A percentile compares a stretch with the other conserved stretches of the same genome.
phyloP scores from a whole-genome alignment of 2,888 invertebrate species.

The Allophyes oxyacanthae region DNA sequence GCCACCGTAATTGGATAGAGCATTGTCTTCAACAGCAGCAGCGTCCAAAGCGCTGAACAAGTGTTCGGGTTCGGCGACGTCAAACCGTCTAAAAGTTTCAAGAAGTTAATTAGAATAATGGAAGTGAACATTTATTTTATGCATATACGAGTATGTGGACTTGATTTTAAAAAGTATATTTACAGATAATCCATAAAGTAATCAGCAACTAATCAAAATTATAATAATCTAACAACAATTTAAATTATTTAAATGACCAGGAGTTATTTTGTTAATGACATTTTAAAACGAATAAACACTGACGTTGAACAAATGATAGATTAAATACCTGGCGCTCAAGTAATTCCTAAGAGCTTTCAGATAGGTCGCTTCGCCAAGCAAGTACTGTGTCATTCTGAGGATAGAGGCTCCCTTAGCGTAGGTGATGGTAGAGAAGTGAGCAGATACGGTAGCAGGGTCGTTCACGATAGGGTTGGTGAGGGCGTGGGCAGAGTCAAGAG shows the following conservation, averaged over 20 bases:
- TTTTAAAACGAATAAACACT: no score
- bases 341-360: slow-evolving; percentile 87
- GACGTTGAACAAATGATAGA: no score
- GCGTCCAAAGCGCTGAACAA: slow-evolving; percentile 85
- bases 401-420: slow-evolving; percentile 91
- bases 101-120: no score
- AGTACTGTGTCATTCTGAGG: slow-evolving; percentile 91
- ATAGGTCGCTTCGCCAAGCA: slow-evolving; percentile 88
- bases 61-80: slow-evolving; percentile 84
- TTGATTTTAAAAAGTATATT: no score
- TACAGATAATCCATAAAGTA: no score
- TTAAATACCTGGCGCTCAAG: slow-evolving; percentile 81
- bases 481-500: slow-evolving; percentile 87
- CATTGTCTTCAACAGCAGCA: slow-evolving; percentile 68
- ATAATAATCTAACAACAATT: no score
- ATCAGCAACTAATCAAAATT: no score
- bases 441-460: slow-evolving; percentile 88
- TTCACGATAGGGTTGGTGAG: slow-evolving; percentile 87
- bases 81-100: slow-evolving; percentile 66
- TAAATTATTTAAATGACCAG: no score
- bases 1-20: slow-evolving; percentile 69
- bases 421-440: slow-evolving; percentile 91
- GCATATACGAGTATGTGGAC: no score
- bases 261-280: no score
- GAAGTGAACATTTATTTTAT: no score